Percentiles rank a stretch among this genome's conserved stretches.
These are phyloP conservation scores for Orientallactaga bullata DNA, from an alignment of 2,113 vertebrate genomes.

Conservation along the genomic window DNA sequence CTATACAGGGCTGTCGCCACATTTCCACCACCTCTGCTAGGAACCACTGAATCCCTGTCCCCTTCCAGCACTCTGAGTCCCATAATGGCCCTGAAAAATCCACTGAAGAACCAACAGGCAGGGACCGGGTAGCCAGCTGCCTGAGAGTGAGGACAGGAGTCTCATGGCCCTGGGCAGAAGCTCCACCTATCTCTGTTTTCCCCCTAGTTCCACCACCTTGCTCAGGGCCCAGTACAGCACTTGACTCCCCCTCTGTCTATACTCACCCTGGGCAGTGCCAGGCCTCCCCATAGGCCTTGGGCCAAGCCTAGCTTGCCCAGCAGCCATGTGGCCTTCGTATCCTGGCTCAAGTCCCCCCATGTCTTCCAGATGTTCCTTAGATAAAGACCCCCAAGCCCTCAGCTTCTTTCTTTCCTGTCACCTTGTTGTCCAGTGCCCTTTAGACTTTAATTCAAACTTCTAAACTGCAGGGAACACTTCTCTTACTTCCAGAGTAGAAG, in stretches of 20 bases:
- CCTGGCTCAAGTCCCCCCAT: not conserved
- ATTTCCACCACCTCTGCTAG: not conserved
- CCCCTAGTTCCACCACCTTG: not conserved
- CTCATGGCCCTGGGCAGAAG: not conserved
- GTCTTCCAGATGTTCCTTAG: not conserved
- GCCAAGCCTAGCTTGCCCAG: not conserved
- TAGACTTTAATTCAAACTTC: not conserved
- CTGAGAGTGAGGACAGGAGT: not conserved
- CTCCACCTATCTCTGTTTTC: not conserved
- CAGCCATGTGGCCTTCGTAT: not conserved
- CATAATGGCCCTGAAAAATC: slow-evolving; percentile 75
- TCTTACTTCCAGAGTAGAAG: not conserved
- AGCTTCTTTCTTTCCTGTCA: not conserved
- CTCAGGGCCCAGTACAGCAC: not conserved
- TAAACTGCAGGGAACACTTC: not conserved
- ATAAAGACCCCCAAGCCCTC: not conserved
- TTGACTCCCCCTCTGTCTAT: no score
- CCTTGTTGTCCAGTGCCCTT: no score
- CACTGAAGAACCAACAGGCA: slow-evolving; percentile 62
- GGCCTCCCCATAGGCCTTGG: not conserved
- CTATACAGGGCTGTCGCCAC: not conserved
- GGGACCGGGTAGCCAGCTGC: slow-evolving; percentile 61
- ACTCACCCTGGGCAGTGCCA: not conserved
- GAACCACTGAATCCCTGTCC: not conserved
- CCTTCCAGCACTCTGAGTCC: not conserved